These are phyloP conservation scores for Synanthedon formicaeformis DNA, from an alignment of 2,888 invertebrate genomes.

Conservation along the genomic window DNA sequence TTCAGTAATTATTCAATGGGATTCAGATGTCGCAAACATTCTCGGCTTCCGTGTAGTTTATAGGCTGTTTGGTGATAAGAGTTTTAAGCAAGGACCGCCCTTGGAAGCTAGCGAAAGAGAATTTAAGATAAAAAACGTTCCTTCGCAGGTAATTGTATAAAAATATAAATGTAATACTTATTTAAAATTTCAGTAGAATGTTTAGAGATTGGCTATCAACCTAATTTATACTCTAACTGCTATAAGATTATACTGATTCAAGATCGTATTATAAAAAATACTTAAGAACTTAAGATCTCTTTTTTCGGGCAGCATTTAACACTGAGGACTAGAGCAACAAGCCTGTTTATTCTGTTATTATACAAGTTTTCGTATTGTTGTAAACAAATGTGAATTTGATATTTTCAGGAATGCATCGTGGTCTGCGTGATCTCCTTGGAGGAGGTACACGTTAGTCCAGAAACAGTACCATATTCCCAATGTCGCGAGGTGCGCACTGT, in stretches of 20 bases:
- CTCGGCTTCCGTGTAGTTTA: constrained; percentile 92
- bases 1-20: constrained; percentile 92
- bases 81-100: constrained; percentile 91
- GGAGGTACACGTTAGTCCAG: constrained; percentile 88
- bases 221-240: too few species aligned
- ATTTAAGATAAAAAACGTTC: constrained; percentile 93
- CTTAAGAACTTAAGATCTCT: too few species aligned
- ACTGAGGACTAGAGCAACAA: too few species aligned
- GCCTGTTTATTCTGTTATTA: too few species aligned
- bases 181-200: not conserved
- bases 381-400: constrained; percentile 2
- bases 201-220: too few species aligned
- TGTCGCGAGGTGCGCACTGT: constrained; percentile 92
- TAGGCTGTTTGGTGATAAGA: constrained; percentile 88
- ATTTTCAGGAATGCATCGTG: constrained; percentile 86
- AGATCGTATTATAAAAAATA: too few species aligned
- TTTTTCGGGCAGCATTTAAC: too few species aligned
- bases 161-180: not conserved
- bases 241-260: too few species aligned
- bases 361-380: not conserved
- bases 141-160: constrained; percentile 76
- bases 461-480: constrained; percentile 86
- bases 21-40: constrained; percentile 87
- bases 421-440: constrained; percentile 93
- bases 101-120: constrained; percentile 90